Evolutionary conservation across 2,888 invertebrate species (phyloP), one percentile per base, ranked within the genome.

Genomic region (Lepidochrysops patricia): DNA sequence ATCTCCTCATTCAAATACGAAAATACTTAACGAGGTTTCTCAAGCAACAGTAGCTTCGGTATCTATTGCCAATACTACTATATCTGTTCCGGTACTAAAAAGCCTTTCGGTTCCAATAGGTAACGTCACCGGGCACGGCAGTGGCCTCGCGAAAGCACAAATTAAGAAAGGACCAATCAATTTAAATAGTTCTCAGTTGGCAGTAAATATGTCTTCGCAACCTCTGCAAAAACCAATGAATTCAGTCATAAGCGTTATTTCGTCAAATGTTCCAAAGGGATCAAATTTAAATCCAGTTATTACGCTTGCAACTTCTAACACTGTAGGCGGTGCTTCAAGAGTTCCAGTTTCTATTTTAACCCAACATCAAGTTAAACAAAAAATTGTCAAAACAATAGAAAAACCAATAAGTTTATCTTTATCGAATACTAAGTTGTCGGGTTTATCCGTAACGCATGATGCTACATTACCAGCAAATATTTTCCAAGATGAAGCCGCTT

Each of bases 401-500:
- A 89, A 89, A 62, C 87, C 90, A 1, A 82, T 89, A 78, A 90
- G 77, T 67, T 82, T 83, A 67, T 91, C 85, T 68, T 84, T 90
- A 29, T 84, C 90, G 2, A 87, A 87, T 63, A 77, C 90, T 0
- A 91, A 91, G 66, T 70, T 91, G 12, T 92, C 92, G 0, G 89
- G 91, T 65, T 80, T 92, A 50, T 86, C 91, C 0, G 90, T 91
- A 5, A 80, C 89, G 0, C 91, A 91, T 69, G 93, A 91, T 70
- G 91, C 82, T 63, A 91, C 90, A 6, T 78, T 93, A 15, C 93
- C 93, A 0, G 92, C 92, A 5, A 93, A 93, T 73, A 92, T 93
- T 70, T 92, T 93, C 72, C 92, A 93, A 74, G 92, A 93, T 67
- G 93, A 93, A 66, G 91, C 90, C 0, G 90, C 91, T 0, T 92